These are phyloP conservation scores for Echinometra lucunter DNA, from an alignment of 53 echinoderm and acorn worm species.

Conservation along the genomic window DNA sequence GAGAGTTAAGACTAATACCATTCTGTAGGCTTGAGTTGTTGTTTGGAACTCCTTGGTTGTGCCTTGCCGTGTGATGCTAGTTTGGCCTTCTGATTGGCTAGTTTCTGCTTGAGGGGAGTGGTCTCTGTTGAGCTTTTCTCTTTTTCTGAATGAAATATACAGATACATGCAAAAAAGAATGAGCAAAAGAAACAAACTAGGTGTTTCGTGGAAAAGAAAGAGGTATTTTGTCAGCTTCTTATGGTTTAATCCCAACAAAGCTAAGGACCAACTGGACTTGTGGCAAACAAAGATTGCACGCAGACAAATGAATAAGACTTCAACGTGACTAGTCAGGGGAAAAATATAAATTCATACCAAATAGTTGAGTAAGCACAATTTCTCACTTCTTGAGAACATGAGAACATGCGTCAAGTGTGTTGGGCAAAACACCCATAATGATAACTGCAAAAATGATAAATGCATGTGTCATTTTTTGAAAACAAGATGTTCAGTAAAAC, in stretches of 20 bases:
- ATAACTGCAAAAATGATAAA: neutral
- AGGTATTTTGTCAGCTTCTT: no score
- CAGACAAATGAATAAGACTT: neutral
- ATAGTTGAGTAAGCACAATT: neutral
- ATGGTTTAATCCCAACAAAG: neutral
- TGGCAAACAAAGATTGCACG: neutral
- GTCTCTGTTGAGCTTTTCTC: slow-evolving; percentile 62
- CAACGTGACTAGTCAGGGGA: neutral
- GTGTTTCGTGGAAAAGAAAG: neutral
- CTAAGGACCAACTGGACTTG: neutral
- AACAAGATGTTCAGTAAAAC: neutral
- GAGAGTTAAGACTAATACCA: slow-evolving; percentile 62
- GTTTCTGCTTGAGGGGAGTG: slow-evolving; percentile 81
- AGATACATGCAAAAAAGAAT: neutral
- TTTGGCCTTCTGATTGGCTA: slow-evolving; percentile 81
- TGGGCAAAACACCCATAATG: no score
- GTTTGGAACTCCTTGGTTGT: slow-evolving; percentile 41
- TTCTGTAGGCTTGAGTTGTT: slow-evolving; percentile 77
- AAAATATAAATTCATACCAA: neutral
- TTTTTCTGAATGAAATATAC: no score
- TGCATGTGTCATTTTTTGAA: neutral
- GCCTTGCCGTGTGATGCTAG: slow-evolving; percentile 71
- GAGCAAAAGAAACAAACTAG: neutral
- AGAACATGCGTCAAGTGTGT: no score
- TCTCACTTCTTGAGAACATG: neutral